These are phyloP conservation scores for Hanleya hanleyi DNA, from an alignment of 2,888 invertebrate genomes.

Conservation along the genomic window DNA sequence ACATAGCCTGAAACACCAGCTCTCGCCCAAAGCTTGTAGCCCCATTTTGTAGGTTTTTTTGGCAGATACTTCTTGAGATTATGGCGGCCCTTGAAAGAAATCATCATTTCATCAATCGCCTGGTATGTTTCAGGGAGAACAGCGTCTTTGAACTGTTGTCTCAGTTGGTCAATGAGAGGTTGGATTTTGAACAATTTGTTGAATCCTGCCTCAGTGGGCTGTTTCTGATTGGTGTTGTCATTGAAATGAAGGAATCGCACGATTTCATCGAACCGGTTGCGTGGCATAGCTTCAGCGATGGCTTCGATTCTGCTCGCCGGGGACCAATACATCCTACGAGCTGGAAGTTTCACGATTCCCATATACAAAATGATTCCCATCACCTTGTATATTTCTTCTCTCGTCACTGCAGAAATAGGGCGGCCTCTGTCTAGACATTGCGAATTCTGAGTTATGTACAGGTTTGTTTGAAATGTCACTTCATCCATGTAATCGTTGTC, in stretches of 20 bases:
- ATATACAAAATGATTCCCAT: conserved; percentile 22
- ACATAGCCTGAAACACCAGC: conserved; percentile 36
- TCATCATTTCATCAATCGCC: conserved; percentile 33
- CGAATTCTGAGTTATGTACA: too few relatives aligned
- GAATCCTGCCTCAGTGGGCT: conserved; percentile 12
- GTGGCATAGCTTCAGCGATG: conserved; percentile 25
- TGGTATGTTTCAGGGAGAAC: conserved; percentile 25
- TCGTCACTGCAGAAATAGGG: conserved; percentile 1
- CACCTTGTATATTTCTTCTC: conserved; percentile 24
- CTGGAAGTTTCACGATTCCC: conserved; percentile 24
- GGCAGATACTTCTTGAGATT: conserved; percentile 28
- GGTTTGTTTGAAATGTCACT: too few relatives aligned
- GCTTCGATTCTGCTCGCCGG: conserved; percentile 13
- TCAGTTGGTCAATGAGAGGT: conserved; percentile 27
- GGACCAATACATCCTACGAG: conserved; percentile 27
- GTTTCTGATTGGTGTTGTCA: conserved; percentile 26
- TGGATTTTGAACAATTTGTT: conserved; percentile 32
- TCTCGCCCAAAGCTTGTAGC: conserved; percentile 36
- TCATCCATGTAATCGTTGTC: too few relatives aligned
- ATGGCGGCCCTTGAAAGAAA: conserved; percentile 24
- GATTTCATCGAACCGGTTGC: conserved; percentile 25
- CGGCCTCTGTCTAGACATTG: too few relatives aligned
- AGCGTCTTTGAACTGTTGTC: conserved; percentile 16
- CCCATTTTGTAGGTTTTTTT: conserved; percentile 33
- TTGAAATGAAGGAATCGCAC: conserved; percentile 16